Conservation (phyloP, 92 coral and sea anemone genomes). For the Blastomussa wellsi region DNA sequence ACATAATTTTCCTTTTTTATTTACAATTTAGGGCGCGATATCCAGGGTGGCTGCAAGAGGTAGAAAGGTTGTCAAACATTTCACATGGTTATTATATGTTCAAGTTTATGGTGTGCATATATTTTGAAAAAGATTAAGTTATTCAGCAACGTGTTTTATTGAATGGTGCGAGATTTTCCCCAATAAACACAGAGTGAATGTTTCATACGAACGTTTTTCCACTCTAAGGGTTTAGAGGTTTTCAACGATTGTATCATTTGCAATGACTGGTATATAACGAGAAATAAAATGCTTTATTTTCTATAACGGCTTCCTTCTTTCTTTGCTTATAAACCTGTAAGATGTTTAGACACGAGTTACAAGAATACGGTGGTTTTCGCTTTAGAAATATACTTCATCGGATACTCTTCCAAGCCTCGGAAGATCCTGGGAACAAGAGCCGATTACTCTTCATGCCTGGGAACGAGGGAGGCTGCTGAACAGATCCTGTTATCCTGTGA, state of each 20-base stretch:
- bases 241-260: constrained; percentile 3
- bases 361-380: not conserved
- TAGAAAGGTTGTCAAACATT: not conserved
- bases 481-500: no score
- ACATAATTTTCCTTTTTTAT: not conserved
- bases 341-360: not conserved
- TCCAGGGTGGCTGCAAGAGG: not conserved
- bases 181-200: constrained; percentile 2
- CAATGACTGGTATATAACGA: not conserved
- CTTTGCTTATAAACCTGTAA: not conserved
- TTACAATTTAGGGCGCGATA: not conserved
- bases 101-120: constrained; percentile 1
- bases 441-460: no score
- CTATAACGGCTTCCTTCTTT: not conserved
- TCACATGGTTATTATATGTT: not conserved
- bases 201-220: not conserved
- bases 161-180: not conserved
- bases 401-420: not conserved
- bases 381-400: not conserved
- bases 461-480: no score
- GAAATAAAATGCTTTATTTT: constrained; percentile 24
- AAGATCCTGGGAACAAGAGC: not conserved
- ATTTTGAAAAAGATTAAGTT: constrained; percentile 6
- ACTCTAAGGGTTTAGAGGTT: constrained; percentile 24
- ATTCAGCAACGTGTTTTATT: not conserved